Conservation (phyloP, 2,113 vertebrate genomes). For the Cepphus grylle region DNA sequence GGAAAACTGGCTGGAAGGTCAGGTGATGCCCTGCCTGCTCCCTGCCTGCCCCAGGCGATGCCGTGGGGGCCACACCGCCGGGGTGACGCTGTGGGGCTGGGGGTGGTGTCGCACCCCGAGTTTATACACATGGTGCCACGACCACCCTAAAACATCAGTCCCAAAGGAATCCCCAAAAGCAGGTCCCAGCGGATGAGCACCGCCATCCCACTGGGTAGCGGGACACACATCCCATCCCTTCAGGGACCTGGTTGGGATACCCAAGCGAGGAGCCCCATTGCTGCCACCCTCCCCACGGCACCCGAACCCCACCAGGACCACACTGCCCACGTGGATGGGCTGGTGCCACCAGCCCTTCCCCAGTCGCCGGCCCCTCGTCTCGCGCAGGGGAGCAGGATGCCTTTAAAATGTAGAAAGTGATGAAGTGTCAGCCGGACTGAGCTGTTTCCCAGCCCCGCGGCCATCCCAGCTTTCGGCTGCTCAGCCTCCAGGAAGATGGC, state of each 20-base stretch:
- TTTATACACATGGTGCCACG: rapidly evolving
- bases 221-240: neutral
- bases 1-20: neutral
- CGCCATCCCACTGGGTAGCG: neutral
- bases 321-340: rapidly evolving
- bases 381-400: neutral
- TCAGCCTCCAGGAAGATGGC: neutral
- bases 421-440: neutral
- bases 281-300: rapidly evolving
- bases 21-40: neutral
- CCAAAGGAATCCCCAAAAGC: neutral
- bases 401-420: neutral
- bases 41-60: neutral
- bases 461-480: neutral
- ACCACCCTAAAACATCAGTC: rapidly evolving
- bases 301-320: neutral
- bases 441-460: neutral
- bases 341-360: neutral
- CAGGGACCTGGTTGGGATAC: neutral
- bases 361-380: neutral
- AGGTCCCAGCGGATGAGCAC: neutral
- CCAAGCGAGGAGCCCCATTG: neutral
- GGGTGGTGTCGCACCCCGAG: neutral
- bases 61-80: rapidly evolving
- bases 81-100: neutral